These are phyloP conservation scores for Palythoa caribaeorum DNA, from an alignment of 92 coral and sea anemone species.

Conservation along the genomic window DNA sequence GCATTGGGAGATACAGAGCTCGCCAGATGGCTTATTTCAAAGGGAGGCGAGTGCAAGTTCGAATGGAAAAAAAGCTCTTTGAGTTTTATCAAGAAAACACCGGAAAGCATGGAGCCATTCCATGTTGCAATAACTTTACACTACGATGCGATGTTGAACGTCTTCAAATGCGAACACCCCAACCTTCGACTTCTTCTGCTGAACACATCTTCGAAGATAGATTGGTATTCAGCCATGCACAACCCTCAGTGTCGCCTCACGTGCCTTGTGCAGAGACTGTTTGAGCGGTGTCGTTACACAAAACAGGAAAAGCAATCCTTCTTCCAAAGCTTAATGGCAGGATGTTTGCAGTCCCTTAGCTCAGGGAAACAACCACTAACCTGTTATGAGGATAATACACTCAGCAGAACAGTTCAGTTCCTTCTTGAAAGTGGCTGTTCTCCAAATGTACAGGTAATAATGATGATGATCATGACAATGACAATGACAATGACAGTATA, in stretches of 20 bases:
- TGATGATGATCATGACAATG: no score
- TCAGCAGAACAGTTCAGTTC: conserved; percentile 26
- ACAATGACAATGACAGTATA: no score
- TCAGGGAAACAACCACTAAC: conserved; percentile 12
- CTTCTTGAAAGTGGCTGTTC: conserved; percentile 28
- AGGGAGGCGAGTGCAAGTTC: conserved; percentile 12
- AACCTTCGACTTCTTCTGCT: conserved; percentile 26
- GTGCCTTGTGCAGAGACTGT: neutral
- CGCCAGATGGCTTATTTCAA: conserved; percentile 46
- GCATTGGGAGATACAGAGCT: conserved; percentile 44
- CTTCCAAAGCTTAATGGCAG: conserved; percentile 25
- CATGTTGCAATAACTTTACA: conserved; percentile 29
- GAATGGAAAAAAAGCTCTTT: conserved; percentile 34
- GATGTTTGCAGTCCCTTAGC: conserved; percentile 31
- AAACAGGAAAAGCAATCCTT: conserved; percentile 35
- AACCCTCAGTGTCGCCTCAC: conserved; percentile 24
- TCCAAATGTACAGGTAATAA: conserved; percentile 14
- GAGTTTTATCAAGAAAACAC: conserved; percentile 41
- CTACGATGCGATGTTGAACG: conserved; percentile 17
- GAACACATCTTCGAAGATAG: conserved; percentile 24
- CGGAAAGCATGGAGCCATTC: conserved; percentile 31
- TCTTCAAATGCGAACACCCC: neutral
- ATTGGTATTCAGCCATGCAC: conserved; percentile 33
- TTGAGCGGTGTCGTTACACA: conserved; percentile 3
- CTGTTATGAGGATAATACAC: conserved; percentile 12